phyloP scores from a whole-genome alignment of 1,140 invertebrate species.

The Marisa cornuarietis region DNA sequence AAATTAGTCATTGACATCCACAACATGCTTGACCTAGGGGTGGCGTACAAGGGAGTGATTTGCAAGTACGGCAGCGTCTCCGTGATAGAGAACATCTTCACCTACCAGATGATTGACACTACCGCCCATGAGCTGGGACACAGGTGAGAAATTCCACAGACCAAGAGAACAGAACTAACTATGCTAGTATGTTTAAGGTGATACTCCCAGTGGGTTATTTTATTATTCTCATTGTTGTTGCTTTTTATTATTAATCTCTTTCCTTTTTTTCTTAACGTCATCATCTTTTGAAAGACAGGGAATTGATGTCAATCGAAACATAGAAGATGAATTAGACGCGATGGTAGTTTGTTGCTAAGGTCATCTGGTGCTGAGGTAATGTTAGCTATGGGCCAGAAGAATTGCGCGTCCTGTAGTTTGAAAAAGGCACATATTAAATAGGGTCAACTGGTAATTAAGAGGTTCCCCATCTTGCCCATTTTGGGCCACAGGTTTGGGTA shows the following conservation, averaged over 20 bases:
- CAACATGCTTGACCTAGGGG: background rate
- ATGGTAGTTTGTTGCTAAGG: no score
- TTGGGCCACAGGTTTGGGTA: no score
- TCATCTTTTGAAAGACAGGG: no score
- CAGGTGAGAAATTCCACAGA: constrained; percentile 15
- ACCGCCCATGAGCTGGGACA: constrained; percentile 17
- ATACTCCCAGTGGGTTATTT: background rate
- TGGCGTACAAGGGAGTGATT: constrained; percentile 22
- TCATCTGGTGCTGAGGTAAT: no score
- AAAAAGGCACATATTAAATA: no score
- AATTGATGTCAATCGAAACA: no score
- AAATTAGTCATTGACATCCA: background rate
- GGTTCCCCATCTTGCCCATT: no score
- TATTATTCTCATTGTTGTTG: constrained; percentile 6
- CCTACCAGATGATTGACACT: constrained; percentile 19
- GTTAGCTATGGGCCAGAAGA: no score
- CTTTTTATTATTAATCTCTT: background rate
- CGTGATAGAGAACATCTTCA: constrained; percentile 16
- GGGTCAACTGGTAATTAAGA: no score
- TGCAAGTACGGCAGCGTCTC: constrained; percentile 21
- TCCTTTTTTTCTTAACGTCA: background rate
- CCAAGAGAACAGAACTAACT: background rate
- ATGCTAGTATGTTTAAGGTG: background rate
- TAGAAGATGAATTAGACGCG: no score
- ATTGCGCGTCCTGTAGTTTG: no score